Evolutionary conservation across 2,888 invertebrate genomes (phyloP), one percentile per base, ranked within the genome.

Genomic region (Drosophila dives): DNA sequence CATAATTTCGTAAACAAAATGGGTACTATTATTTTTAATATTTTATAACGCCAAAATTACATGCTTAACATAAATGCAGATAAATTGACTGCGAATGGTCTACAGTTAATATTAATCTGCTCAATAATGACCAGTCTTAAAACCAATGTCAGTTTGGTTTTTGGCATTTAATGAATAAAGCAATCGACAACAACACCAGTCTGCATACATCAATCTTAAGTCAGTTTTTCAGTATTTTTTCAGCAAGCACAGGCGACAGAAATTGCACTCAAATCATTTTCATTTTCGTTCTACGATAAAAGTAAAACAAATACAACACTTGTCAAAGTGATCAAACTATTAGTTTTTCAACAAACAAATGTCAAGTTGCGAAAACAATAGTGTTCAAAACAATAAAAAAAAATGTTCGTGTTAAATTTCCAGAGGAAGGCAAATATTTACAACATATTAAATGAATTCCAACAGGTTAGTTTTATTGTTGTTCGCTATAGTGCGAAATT

Each of bases 401-500:
- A 45, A 62, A 42, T 45, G 55, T 72, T 50, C 45, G 38, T 17
- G 20, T 11, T 26, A 8, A 1, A 54, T 49, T 58, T 51, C 45
- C 10, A 49, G 11, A 59, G 58, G 51, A 64, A 54, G 10, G 29
- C 40, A 69, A 56, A 17, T 7, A 69, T 38, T 58, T 49, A 42
- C 56, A 62, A 32, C 59, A 50, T 67, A 82, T 34, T 78, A 67
- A 69, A 80, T 85, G 60, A 81, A 75, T 67, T 54, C 55, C 64
- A 86, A 81, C 56, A 55, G 78, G 86, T 86, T 68, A 86, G 86
- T 86, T 32, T 42, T 17, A 11, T 17, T 40, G 10, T 15, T 12
- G 6, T 11, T 34, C n/a, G 42, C 17, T 55, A 8, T 62, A 23
- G 23, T 42, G 26, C 45, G 23, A 23, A 62, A 48, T 62, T 56